Evolutionary conservation across 35 echinoderm and acorn worm genomes (phyloP), one percentile per base, ranked within the genome.

Genomic region (Patiria miniata): DNA sequence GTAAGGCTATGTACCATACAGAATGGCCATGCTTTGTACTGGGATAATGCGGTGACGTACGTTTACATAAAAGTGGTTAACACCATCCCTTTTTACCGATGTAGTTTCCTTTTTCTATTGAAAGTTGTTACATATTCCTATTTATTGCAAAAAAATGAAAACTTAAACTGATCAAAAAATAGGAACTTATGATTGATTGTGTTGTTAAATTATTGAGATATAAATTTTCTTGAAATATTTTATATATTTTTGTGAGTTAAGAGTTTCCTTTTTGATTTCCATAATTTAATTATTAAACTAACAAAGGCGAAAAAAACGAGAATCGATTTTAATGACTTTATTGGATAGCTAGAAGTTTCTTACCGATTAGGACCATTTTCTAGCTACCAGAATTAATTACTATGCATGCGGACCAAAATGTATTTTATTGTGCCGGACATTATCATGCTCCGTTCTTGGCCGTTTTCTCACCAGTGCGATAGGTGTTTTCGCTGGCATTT

Each of bases 211-310:
- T 90, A 84, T 84, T 90, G 88, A 90, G 81, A 90, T 84, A 84
- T 84, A 90, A 83, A 82, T 90, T 90, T 90, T 90, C 88, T 94
- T 94, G 93, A 94, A 68, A 94, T 94, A 94, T 94, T 94, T 94
- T 94, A 94, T 94, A 94, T 94, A 94, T 94, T 94, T 94, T 94
- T 94, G 93, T 94, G 93, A 94, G 93, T 90, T 94, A 61, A 61
- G 83, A 90, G 68, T 93, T 93, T 81, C 79, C 78, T 59, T 84
- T 85, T 83, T 83, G 69, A 94, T 86, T 91, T 90, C 83, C 87
- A 86, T 85, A 77, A 80, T 85, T 83, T 90, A 90, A 83, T 84
- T 84, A 84, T 59, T 84, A 38, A 84, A 73, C 65, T 73, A 73
- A 73, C 65, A 73, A 73, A 73, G 65, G 65, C 65, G 34, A 73